phyloP scores from a whole-genome alignment of 2,888 invertebrate genomes.

The Palloptera scutellata region DNA sequence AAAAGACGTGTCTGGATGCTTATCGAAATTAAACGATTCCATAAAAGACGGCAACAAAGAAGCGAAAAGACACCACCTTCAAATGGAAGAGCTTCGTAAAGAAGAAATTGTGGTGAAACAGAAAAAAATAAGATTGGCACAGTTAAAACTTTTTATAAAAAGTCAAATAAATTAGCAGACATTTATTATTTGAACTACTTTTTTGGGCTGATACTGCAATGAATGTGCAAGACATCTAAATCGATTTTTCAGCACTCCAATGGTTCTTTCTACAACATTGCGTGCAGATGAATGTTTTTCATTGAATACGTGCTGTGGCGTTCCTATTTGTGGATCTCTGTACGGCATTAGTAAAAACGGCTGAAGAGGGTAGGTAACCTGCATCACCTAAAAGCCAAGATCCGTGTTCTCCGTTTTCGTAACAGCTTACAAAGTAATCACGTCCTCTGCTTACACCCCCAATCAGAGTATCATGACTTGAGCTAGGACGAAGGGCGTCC shows the following conservation, averaged over 20 bases:
- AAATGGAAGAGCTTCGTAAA: no score
- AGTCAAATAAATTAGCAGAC: not conserved
- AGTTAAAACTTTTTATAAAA: no score
- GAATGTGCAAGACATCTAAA: not conserved
- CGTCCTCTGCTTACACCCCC: slow-evolving; percentile 19
- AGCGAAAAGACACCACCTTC: not conserved
- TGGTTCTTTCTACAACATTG: not conserved
- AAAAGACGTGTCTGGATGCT: not conserved
- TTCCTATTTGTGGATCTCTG: not conserved
- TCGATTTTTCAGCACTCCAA: not conserved
- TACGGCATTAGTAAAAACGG: no score
- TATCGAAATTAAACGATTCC: not conserved
- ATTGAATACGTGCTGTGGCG: no score
- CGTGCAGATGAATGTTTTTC: no score
- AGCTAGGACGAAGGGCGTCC: slow-evolving; percentile 19
- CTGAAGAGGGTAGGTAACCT: no score
- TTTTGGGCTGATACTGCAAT: no score
- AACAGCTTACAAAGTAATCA: no score
- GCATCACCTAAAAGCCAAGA: no score
- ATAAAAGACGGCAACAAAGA: not conserved
- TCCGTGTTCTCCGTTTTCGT: no score
- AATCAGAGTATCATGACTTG: slow-evolving; percentile 21
- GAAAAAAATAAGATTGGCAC: not conserved
- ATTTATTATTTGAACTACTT: no score
- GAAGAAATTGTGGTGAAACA: no score